These are phyloP conservation scores for Nowickia ferox DNA, from an alignment of 2,888 invertebrate genomes.

Conservation along the genomic window DNA sequence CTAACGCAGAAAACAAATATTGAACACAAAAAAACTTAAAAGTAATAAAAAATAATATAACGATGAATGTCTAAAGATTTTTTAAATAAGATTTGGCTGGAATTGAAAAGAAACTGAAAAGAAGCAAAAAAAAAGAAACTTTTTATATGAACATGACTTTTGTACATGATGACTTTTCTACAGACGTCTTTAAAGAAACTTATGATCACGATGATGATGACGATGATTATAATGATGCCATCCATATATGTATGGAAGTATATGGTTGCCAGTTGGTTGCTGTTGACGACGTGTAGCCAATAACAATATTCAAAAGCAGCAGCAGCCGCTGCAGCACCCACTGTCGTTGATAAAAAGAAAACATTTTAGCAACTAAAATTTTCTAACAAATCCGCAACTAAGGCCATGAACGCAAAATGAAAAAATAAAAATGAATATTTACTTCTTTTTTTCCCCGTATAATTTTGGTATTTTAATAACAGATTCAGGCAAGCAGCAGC, in stretches of 20 bases:
- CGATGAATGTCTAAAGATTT: constrained; percentile 71
- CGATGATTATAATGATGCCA: constrained; percentile 51
- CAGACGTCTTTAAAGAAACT: constrained; percentile 51
- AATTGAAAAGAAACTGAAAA: constrained; percentile 53
- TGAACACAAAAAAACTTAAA: constrained; percentile 44
- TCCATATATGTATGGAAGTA: background rate
- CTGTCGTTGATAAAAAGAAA: constrained; percentile 61
- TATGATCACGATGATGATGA: constrained; percentile 48
- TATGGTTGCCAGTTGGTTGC: constrained; percentile 43
- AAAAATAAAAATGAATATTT: constrained; percentile 20
- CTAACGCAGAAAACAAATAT: constrained; percentile 60
- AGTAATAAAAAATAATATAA: constrained; percentile 64
- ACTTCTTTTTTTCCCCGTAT: background rate
- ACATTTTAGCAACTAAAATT: constrained; percentile 39
- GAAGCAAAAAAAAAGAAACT: constrained; percentile 20
- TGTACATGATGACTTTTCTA: constrained; percentile 60
- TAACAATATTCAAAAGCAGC: constrained; percentile 66
- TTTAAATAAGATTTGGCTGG: constrained; percentile 67
- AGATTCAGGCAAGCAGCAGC: constrained; percentile 37
- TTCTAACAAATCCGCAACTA: constrained; percentile 54
- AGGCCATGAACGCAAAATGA: constrained; percentile 30
- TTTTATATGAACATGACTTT: constrained; percentile 68
- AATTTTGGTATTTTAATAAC: constrained; percentile 51
- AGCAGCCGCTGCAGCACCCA: constrained; percentile 65
- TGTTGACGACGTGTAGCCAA: constrained; percentile 71